Conservation (phyloP, 2,113 vertebrate genomes). For the Corvus moneduloides region DNA sequence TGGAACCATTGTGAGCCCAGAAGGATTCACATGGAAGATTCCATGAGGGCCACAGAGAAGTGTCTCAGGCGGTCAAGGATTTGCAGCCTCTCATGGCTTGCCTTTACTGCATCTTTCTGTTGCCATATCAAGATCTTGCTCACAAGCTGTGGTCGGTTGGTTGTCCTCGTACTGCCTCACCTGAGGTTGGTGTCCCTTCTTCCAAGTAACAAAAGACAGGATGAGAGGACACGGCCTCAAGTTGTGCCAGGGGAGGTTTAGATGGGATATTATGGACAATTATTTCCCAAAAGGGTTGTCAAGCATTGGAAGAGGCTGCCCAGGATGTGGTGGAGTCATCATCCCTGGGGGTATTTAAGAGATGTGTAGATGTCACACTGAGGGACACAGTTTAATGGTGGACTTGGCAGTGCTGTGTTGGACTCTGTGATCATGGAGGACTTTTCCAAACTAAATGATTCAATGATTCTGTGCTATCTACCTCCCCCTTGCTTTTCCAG, state of each 20-base stretch:
- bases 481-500: background rate
- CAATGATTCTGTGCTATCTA: background rate
- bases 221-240: background rate
- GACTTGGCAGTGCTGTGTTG: background rate
- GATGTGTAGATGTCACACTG: background rate
- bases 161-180: background rate
- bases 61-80: fast-evolving
- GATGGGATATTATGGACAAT: background rate
- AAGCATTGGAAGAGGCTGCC: background rate
- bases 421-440: background rate
- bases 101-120: background rate
- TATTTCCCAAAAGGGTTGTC: background rate
- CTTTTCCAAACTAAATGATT: background rate
- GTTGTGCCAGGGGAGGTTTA: background rate
- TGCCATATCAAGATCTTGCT: background rate
- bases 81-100: background rate
- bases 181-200: background rate
- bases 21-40: background rate
- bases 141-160: background rate
- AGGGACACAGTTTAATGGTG: background rate
- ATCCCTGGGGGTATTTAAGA: background rate
- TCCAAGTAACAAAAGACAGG: background rate
- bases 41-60: background rate
- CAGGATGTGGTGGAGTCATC: background rate
- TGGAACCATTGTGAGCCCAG: background rate